These are phyloP conservation scores for Irena cyanogastra DNA, from an alignment of 2,113 vertebrate genomes.

Conservation along the genomic window DNA sequence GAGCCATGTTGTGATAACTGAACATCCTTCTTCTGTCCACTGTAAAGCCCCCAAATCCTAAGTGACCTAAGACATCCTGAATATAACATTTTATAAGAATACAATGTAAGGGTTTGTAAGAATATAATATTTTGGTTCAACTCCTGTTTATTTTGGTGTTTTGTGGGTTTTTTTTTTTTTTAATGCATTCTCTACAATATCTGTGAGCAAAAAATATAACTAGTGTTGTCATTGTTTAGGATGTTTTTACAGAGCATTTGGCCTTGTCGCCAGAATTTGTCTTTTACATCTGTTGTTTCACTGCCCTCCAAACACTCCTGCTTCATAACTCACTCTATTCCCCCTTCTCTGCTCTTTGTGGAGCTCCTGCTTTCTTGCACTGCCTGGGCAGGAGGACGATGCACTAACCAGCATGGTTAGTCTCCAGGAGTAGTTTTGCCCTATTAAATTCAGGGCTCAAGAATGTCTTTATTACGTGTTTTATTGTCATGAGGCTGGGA, in stretches of 20 bases:
- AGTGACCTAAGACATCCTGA: not conserved
- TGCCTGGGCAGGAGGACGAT: not conserved
- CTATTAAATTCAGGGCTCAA: not conserved
- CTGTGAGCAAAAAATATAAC: not conserved
- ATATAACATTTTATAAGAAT: not conserved
- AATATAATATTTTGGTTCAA: not conserved
- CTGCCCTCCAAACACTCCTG: not conserved
- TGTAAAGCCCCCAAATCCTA: not conserved
- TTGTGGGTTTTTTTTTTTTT: not conserved
- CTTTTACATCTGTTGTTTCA: not conserved
- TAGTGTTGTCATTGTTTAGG: not conserved
- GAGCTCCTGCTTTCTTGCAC: not conserved
- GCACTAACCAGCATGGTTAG: not conserved
- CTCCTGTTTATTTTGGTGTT: not conserved
- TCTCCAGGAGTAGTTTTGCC: not conserved
- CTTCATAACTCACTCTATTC: not conserved
- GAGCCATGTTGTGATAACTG: fast-evolving
- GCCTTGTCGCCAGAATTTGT: not conserved
- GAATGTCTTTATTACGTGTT: not conserved
- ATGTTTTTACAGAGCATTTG: not conserved
- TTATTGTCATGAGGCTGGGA: not conserved
- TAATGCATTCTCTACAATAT: not conserved
- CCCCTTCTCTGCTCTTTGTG: not conserved
- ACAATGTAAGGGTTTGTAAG: not conserved
- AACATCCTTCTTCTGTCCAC: not conserved